phyloP scores from a whole-genome alignment of 2,888 invertebrate genomes.

The Drosophila mercatorum region DNA sequence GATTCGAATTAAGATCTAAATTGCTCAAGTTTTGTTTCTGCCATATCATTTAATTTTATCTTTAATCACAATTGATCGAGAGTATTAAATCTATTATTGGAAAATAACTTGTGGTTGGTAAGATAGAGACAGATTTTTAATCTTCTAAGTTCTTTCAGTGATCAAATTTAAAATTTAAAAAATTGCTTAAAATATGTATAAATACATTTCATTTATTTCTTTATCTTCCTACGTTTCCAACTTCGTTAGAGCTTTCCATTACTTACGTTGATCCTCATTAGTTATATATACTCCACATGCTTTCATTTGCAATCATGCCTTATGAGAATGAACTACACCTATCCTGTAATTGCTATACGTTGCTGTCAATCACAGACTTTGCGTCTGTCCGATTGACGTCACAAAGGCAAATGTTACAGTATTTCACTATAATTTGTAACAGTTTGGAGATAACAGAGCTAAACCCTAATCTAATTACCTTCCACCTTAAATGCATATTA shows the following conservation, averaged over 20 bases:
- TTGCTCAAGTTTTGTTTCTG: background rate
- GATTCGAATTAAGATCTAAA: background rate
- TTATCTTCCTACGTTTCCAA: no score
- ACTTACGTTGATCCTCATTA: no score
- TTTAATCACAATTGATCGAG: background rate
- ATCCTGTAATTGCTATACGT: constrained; percentile 4
- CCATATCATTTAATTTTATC: background rate
- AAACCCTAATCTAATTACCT: constrained; percentile 13
- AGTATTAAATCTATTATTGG: background rate
- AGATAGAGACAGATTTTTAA: background rate
- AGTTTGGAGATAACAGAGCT: constrained; percentile 30
- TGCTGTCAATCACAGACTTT: constrained; percentile 34
- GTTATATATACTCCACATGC: background rate
- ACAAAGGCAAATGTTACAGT: constrained; percentile 18
- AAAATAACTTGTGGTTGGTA: background rate
- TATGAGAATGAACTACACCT: constrained; percentile 28
- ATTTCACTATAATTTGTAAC: constrained; percentile 43
- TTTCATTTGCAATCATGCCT: constrained; percentile 26
- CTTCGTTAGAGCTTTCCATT: no score
- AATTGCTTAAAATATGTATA: no score
- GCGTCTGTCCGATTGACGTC: constrained; percentile 51
- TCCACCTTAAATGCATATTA: background rate
- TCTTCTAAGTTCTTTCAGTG: no score
- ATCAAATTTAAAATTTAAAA: no score
- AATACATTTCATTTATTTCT: no score